phyloP scores from a whole-genome alignment of 2,888 invertebrate species.

The Acrobasis repandana region DNA sequence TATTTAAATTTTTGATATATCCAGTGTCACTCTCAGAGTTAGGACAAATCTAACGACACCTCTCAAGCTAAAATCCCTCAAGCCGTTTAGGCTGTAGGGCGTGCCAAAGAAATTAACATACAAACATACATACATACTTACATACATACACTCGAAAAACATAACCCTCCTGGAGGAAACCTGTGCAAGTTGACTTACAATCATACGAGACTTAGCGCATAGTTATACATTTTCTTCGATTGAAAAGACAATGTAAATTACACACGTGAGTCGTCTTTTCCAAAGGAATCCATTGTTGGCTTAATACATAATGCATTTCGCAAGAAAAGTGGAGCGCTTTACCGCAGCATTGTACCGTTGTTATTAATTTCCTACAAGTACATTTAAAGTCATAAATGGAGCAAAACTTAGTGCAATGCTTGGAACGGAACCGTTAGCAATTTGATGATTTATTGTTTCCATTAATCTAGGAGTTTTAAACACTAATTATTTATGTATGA shows the following conservation, averaged over 20 bases:
- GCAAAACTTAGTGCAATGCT: conserved; percentile 15
- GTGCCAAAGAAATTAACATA: too few species aligned
- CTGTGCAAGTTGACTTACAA: too few species aligned
- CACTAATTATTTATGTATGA: too few species aligned
- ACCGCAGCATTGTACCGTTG: conserved; percentile 9
- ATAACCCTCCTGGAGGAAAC: too few species aligned
- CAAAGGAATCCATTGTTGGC: neutral
- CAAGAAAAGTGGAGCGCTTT: conserved; percentile 14
- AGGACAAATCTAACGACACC: too few species aligned
- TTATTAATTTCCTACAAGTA: conserved; percentile 15
- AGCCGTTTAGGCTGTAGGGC: too few species aligned
- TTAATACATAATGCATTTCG: conserved; percentile 5
- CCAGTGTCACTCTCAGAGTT: too few species aligned
- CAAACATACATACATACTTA: too few species aligned
- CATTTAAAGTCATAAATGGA: conserved; percentile 19
- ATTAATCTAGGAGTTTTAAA: neutral
- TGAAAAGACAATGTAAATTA: neutral
- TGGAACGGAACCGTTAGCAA: conserved; percentile 9
- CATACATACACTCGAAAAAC: too few species aligned
- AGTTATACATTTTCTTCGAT: neutral
- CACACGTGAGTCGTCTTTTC: neutral
- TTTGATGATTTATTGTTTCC: neutral
- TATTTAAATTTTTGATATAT: too few species aligned
- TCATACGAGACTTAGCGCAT: too few species aligned
- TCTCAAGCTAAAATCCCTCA: too few species aligned